A percentile compares a stretch with the other conserved stretches of the same genome.
Conservation (phyloP, 1,140 invertebrate species). For the Thaumatotibia leucotreta region DNA sequence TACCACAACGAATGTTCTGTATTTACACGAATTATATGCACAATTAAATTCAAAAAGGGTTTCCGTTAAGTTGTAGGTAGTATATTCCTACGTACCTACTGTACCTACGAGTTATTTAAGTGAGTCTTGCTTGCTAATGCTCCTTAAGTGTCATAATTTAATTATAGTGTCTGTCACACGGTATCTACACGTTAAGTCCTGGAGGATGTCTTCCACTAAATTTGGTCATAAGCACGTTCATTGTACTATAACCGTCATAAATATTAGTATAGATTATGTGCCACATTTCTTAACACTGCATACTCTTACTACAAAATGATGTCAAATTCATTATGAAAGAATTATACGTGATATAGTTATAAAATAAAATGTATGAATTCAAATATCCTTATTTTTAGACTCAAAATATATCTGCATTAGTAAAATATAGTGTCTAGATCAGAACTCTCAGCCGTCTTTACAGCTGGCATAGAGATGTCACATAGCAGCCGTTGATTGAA, state of each 20-base stretch:
- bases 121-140: not conserved
- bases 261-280: slow-evolving; percentile 50
- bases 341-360: slow-evolving; percentile 48
- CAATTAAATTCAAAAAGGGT: too few relatives aligned
- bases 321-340: slow-evolving; percentile 34
- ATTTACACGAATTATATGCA: too few relatives aligned
- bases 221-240: not conserved
- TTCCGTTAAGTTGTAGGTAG: too few relatives aligned
- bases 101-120: too few relatives aligned
- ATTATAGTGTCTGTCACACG: not conserved
- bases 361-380: slow-evolving; percentile 40
- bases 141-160: not conserved
- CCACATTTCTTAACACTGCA: slow-evolving; percentile 26
- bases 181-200: not conserved
- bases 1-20: too few relatives aligned
- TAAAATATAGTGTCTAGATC: slow-evolving; percentile 47
- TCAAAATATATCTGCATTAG: slow-evolving; percentile 60
- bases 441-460: slow-evolving; percentile 14
- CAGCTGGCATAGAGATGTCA: not conserved
- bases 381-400: slow-evolving; percentile 68
- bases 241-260: slow-evolving; percentile 42
- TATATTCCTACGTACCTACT: too few relatives aligned
- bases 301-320: slow-evolving; percentile 29
- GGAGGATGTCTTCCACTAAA: not conserved
- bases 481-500: not conserved